Evolutionary conservation across 2,888 invertebrate genomes (phyloP), one percentile per base, ranked within the genome.

Genomic region (Oligia fasciuncula): DNA sequence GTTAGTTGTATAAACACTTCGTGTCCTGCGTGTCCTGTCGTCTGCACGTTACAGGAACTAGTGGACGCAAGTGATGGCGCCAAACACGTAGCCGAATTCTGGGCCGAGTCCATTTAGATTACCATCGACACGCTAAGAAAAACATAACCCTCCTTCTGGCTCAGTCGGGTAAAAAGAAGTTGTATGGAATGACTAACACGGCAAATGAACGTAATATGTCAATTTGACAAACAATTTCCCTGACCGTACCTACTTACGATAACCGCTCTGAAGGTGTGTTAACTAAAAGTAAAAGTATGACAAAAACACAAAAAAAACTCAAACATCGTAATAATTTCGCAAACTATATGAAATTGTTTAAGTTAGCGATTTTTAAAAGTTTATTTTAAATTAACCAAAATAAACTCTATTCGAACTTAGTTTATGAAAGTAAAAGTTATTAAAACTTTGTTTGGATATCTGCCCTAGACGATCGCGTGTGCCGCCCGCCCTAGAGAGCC

Each of bases 401-500:
- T 23, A 35, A 51, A 51, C 23, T 49, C 8, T 17, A n/a, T 40
- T n/a, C 2, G 4, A 60, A 71, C n/a, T n/a, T n/a, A 17, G 17
- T 11, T 17, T 60, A 40, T 40, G 19, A 57, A 80, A 80, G 29
- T 66, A 43, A 74, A 51, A 81, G 83, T 57, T 29, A 54, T n/a
- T 35, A 0, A 35, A 51, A 70, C 35, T 69, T 70, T 51, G 9
- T 29, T 40, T 5, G 66, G 29, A 60, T 29, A 19, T 71, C 60
- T 74, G 77, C 13, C 49, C 62, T 73, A 80, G 80, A 79, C 76
- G 67, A 66, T 80, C 23, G 72, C 85, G 85, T 79, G 85, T 79
- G 57, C 78, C 77, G 69, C 85, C 85, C 77, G 79, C 79, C 85
- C 79, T 57, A 35, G 77, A 71, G 54, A 35, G 46, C 79, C 84